Percentiles rank a stretch among this genome's conserved stretches.
phyloP scores from a whole-genome alignment of 53 echinoderm and acorn worm genomes.

The Apostichopus leukothele region DNA sequence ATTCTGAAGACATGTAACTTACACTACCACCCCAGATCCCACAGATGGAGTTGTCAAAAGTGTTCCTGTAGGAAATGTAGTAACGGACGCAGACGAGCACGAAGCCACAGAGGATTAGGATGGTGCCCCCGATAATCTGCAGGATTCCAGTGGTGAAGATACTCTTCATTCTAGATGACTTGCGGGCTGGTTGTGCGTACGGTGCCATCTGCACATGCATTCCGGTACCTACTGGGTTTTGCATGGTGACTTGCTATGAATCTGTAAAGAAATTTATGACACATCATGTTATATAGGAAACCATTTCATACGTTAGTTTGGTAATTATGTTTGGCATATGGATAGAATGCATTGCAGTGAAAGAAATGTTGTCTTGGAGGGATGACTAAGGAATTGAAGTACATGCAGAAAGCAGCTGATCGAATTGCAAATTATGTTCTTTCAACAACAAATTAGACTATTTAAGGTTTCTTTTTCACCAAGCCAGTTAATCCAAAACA shows the following conservation, averaged over 20 bases:
- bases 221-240: not conserved
- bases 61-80: slow-evolving; percentile 16
- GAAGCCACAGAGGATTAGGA: slow-evolving; percentile 13
- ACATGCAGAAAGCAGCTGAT: no score
- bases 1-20: not conserved
- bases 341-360: no score
- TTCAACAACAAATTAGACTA: no score
- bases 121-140: slow-evolving; percentile 19
- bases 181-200: not conserved
- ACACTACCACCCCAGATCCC: slow-evolving; percentile 20
- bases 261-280: no score
- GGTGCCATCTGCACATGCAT: not conserved
- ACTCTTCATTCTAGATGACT: slow-evolving; percentile 4
- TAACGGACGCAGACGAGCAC: not conserved
- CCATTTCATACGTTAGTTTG: no score
- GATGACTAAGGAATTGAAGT: no score
- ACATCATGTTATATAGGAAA: no score
- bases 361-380: no score
- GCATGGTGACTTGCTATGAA: not conserved
- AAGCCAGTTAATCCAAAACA: no score
- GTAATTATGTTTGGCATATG: no score
- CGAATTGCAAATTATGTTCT: no score
- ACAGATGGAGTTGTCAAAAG: slow-evolving; percentile 8
- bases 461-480: no score
- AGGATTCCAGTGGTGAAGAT: slow-evolving; percentile 12